These are phyloP conservation scores for Atta texana DNA, from an alignment of 1,140 invertebrate species.

Conservation along the genomic window DNA sequence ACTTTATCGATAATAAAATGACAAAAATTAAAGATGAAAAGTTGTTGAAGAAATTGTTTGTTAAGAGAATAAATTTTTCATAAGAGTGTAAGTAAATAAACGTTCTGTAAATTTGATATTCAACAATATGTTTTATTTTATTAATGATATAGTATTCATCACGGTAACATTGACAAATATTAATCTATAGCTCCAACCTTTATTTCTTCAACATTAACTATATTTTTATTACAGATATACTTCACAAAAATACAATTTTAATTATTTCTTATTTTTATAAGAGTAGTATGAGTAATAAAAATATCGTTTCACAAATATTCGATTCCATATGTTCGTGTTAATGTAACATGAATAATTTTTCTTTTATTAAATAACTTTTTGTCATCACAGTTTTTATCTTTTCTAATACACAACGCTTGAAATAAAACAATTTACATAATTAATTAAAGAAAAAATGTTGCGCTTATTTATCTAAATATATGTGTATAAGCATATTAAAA, in stretches of 20 bases:
- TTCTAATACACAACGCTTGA: constrained; percentile 65
- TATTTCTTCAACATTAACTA: constrained; percentile 69
- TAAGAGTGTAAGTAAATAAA: constrained; percentile 42
- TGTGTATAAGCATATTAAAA: constrained; percentile 2
- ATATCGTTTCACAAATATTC: constrained; percentile 71
- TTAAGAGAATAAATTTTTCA: background rate
- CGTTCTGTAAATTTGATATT: constrained; percentile 35
- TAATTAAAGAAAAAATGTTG: constrained; percentile 36
- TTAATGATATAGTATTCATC: constrained; percentile 46
- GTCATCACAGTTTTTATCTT: constrained; percentile 70
- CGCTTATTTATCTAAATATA: background rate
- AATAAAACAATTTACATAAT: constrained; percentile 56
- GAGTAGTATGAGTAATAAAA: constrained; percentile 74
- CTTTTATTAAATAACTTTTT: constrained; percentile 59
- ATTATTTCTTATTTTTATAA: constrained; percentile 70
- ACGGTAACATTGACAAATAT: constrained; percentile 55
- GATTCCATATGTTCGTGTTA: constrained; percentile 60
- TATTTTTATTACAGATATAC: constrained; percentile 75
- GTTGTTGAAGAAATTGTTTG: background rate
- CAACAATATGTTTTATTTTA: constrained; percentile 42
- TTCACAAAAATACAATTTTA: constrained; percentile 76
- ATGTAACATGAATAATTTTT: constrained; percentile 46
- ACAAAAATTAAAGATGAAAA: background rate
- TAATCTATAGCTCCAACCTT: constrained; percentile 42
- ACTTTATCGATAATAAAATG: too few relatives aligned